These are phyloP conservation scores for Eupithecia centaureata DNA, from an alignment of 2,888 invertebrate genomes.

Conservation along the genomic window DNA sequence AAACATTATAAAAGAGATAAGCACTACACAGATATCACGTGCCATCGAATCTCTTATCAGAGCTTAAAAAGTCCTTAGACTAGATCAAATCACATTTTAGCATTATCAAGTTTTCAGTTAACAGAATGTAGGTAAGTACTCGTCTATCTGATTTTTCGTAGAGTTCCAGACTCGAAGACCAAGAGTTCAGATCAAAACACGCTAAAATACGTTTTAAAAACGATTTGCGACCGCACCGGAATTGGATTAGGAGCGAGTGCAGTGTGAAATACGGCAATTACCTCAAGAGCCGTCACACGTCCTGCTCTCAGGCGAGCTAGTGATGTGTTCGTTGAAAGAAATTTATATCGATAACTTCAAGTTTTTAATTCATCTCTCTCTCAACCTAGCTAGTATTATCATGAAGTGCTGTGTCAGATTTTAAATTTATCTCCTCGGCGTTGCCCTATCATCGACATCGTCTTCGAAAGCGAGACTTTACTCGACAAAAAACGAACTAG, in stretches of 20 bases:
- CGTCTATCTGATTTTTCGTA: not conserved
- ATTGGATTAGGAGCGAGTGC: slow-evolving; percentile 54
- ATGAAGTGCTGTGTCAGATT: too few species aligned
- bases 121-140: not conserved
- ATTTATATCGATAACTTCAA: slow-evolving; percentile 10
- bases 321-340: slow-evolving; percentile 39
- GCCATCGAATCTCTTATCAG: too few species aligned
- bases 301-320: slow-evolving; percentile 60
- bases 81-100: not conserved
- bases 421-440: too few species aligned
- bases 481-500: too few species aligned
- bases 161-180: not conserved
- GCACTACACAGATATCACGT: too few species aligned
- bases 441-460: too few species aligned
- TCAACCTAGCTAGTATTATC: too few species aligned
- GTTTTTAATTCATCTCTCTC: too few species aligned
- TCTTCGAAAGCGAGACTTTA: too few species aligned
- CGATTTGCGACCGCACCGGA: slow-evolving; percentile 40
- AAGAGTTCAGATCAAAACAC: not conserved
- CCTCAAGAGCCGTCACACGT: slow-evolving; percentile 75
- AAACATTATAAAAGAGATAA: too few species aligned
- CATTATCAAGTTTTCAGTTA: not conserved
- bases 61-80: too few species aligned
- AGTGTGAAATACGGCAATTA: slow-evolving; percentile 76
- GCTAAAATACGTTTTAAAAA: slow-evolving; percentile 17